These are phyloP conservation scores for Pipra filicauda DNA, from an alignment of 2,113 vertebrate genomes.

Conservation along the genomic window DNA sequence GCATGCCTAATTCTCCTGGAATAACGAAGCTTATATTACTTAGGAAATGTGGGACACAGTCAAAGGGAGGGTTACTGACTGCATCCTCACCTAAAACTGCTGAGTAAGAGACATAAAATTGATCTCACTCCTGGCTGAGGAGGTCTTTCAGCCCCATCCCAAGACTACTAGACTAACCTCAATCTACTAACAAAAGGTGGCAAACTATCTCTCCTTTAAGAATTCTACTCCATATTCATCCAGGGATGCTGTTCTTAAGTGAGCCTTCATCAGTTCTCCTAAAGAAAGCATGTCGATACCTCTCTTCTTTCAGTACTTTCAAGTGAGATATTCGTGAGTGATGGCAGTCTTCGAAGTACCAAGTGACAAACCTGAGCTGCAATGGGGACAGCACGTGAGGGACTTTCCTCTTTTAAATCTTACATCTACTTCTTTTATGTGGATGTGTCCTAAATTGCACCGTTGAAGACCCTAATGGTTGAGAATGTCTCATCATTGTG, in stretches of 20 bases:
- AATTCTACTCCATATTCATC: neutral
- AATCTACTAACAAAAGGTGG: neutral
- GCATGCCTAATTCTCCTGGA: neutral
- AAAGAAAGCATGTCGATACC: rapidly evolving
- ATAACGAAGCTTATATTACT: neutral
- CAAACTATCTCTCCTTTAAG: neutral
- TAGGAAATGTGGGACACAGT: neutral
- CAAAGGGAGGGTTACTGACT: neutral
- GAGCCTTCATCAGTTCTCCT: neutral
- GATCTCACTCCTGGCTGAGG: neutral
- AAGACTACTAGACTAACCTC: neutral
- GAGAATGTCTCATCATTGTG: neutral
- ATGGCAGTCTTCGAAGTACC: neutral
- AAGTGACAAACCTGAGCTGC: neutral
- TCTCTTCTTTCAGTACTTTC: neutral
- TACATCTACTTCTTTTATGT: neutral
- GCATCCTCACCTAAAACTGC: neutral
- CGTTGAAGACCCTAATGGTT: neutral
- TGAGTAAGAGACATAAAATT: neutral
- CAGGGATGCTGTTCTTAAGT: neutral
- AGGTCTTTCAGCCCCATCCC: neutral
- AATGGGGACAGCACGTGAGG: neutral
- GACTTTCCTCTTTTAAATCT: neutral
- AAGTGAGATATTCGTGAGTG: neutral
- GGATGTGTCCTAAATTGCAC: neutral